These are phyloP conservation scores for Trachymyrmex cornetzi DNA, from an alignment of 1,140 invertebrate genomes.

Conservation along the genomic window DNA sequence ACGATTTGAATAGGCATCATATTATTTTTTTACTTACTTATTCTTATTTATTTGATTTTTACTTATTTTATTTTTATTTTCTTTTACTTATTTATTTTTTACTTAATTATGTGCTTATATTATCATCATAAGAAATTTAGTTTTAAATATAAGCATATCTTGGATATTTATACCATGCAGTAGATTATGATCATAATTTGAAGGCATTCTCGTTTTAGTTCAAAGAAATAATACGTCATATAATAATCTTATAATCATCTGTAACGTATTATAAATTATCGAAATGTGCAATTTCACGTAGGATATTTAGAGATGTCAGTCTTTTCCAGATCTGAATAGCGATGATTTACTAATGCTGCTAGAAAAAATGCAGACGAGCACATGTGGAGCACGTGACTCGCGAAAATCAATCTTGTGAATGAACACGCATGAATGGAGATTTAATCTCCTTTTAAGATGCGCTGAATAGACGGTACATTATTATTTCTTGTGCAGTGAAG, in stretches of 20 bases:
- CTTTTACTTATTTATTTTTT: too few relatives aligned
- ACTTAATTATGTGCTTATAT: too few relatives aligned
- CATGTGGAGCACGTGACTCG: not conserved
- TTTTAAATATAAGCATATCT: too few relatives aligned
- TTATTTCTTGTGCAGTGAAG: not conserved
- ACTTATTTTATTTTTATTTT: too few relatives aligned
- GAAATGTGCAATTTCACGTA: not conserved
- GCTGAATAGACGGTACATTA: not conserved
- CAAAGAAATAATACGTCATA: not conserved
- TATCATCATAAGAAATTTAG: too few relatives aligned
- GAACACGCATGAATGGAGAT: conserved; percentile 47
- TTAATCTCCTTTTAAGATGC: not conserved
- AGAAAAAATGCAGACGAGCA: conserved; percentile 18
- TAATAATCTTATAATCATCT: not conserved
- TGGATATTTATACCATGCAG: too few relatives aligned
- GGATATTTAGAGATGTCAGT: not conserved
- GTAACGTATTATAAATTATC: not conserved
- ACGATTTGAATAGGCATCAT: too few relatives aligned
- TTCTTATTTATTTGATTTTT: too few relatives aligned
- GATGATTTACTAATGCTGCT: not conserved
- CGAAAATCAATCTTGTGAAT: conserved; percentile 54
- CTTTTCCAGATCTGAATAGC: conserved; percentile 17
- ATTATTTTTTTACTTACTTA: too few relatives aligned
- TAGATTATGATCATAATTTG: not conserved
- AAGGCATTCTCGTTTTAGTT: not conserved